phyloP scores from a whole-genome alignment of 1,140 invertebrate genomes.

The Papilio dardanus region DNA sequence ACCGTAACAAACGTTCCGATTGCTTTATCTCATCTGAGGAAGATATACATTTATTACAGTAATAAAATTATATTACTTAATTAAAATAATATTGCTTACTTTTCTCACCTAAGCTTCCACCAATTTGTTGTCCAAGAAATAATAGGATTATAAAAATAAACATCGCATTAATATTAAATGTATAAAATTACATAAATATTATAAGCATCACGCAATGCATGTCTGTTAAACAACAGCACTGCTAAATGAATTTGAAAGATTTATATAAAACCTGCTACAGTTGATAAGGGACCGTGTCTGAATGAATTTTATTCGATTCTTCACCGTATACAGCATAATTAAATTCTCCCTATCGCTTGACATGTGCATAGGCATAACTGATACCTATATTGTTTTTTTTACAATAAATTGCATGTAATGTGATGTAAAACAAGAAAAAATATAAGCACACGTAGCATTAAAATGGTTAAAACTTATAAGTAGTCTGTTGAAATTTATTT shows the following conservation, averaged over 20 bases:
- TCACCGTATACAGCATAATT: constrained; percentile 12
- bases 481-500: neutral
- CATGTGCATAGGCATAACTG: neutral
- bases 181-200: neutral
- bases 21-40: neutral
- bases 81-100: neutral
- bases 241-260: neutral
- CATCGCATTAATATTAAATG: constrained; percentile 2
- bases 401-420: neutral
- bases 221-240: neutral
- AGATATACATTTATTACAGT: neutral
- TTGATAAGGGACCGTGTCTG: constrained; percentile 10
- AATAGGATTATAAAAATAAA: constrained; percentile 8
- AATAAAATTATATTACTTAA: neutral
- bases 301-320: constrained; percentile 10
- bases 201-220: neutral
- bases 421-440: neutral
- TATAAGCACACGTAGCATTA: neutral
- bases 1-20: neutral
- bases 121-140: neutral
- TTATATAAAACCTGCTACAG: neutral
- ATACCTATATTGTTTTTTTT: neutral
- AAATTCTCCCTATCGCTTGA: constrained; percentile 15
- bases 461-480: neutral
- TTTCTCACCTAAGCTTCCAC: neutral